Percentiles rank a stretch among this genome's conserved stretches.
phyloP scores from a whole-genome alignment of 1,140 invertebrate genomes.

The Aphelenchoides avenae region DNA sequence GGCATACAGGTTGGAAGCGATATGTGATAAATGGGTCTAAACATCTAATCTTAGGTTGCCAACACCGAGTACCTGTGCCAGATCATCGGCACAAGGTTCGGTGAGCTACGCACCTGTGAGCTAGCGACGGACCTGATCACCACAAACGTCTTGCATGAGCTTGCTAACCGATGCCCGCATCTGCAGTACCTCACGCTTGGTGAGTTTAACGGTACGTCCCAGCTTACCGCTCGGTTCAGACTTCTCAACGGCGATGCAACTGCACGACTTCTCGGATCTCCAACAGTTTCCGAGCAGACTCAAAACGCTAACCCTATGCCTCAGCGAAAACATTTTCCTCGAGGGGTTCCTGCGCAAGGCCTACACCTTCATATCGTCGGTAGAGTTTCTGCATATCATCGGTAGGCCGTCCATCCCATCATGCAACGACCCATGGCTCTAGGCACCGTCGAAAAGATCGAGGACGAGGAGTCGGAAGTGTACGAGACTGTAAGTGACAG shows the following conservation, averaged over 20 bases:
- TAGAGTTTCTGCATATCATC: conserved; percentile 96
- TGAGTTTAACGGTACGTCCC: conserved; percentile 8
- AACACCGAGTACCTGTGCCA: conserved; percentile 53
- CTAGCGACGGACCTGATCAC: conserved; percentile 95
- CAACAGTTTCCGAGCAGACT: conserved; percentile 93
- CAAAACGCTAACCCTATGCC: conserved; percentile 88
- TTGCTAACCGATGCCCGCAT: conserved; percentile 93
- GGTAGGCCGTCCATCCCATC: conserved; percentile 65
- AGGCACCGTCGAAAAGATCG: conserved; percentile 97
- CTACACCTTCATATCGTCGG: conserved; percentile 96
- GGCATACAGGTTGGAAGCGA: conserved; percentile 67
- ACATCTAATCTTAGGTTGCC: conserved; percentile 32
- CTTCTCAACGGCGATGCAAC: conserved; percentile 66
- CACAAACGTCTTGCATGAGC: conserved; percentile 90
- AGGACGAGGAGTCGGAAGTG: conserved; percentile 93
- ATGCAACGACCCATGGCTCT: conserved; percentile 4
- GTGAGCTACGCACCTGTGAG: conserved; percentile 87
- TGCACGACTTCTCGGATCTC: conserved; percentile 98
- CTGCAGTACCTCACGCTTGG: conserved; percentile 94
- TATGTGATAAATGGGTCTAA: conserved; percentile 1
- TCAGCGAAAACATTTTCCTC: conserved; percentile 99
- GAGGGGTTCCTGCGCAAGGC: conserved; percentile 99
- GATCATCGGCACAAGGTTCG: conserved; percentile 72
- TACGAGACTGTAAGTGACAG: conserved; percentile 91
- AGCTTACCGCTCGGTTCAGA: conserved; percentile 49